phyloP scores from a whole-genome alignment of 1,140 invertebrate species.

The Temnothorax nylanderi region DNA sequence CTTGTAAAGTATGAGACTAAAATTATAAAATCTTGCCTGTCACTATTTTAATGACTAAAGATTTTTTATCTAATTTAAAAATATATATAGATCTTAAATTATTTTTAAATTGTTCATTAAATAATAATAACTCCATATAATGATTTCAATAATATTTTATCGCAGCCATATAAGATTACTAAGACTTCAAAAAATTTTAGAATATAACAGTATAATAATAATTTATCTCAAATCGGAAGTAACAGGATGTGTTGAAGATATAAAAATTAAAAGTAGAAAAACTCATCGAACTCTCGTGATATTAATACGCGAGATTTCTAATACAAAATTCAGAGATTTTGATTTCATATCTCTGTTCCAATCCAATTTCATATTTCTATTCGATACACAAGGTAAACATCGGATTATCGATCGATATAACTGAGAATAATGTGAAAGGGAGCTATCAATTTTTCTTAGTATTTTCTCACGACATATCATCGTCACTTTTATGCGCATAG shows the following conservation, averaged over 20 bases:
- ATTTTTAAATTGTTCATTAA: background rate
- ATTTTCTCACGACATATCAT: conserved; percentile 38
- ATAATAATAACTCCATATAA: background rate
- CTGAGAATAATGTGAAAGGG: background rate
- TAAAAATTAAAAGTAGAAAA: background rate
- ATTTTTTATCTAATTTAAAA: no score
- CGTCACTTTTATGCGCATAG: background rate
- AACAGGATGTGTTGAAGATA: background rate
- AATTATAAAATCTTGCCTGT: background rate
- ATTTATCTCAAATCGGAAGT: background rate
- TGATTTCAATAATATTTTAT: background rate
- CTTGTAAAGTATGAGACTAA: background rate
- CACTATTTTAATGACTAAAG: background rate
- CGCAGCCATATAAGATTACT: background rate
- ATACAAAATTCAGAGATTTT: background rate
- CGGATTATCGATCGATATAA: conserved; percentile 29
- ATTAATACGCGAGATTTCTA: background rate
- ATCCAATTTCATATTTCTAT: background rate
- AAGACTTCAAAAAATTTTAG: background rate
- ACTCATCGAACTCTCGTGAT: background rate
- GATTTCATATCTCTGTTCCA: background rate
- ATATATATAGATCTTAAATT: background rate
- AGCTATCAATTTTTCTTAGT: conserved; percentile 27
- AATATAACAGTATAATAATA: background rate
- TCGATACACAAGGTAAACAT: background rate